phyloP scores from a whole-genome alignment of 2,797 vertebrate genomes.

The Sardinella longiceps region DNA sequence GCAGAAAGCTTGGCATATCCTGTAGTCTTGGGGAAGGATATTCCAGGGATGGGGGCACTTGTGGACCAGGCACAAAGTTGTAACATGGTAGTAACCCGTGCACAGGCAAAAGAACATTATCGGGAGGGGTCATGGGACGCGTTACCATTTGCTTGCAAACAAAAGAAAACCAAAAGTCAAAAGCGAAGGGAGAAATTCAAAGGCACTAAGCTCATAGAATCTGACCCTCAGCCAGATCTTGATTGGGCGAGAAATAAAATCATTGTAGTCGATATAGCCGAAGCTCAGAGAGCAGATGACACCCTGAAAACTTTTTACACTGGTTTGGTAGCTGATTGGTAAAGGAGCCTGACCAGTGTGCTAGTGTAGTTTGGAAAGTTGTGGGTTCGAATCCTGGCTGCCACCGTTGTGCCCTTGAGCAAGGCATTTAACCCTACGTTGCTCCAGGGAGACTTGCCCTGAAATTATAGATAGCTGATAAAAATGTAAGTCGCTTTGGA shows the following conservation, averaged over 20 bases:
- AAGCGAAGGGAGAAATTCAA: neutral
- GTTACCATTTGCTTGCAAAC: neutral
- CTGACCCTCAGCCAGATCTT: neutral
- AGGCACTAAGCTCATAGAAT: neutral
- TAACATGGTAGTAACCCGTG: neutral
- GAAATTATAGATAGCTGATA: too few species aligned
- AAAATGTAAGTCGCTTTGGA: too few species aligned
- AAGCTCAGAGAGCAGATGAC: neutral
- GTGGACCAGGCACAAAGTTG: neutral
- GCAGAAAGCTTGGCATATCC: neutral
- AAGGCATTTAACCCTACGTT: too few species aligned
- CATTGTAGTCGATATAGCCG: neutral
- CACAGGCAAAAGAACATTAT: neutral
- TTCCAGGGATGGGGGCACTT: neutral
- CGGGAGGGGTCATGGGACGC: neutral
- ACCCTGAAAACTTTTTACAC: neutral
- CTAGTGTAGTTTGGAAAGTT: too few species aligned
- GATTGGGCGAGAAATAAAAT: neutral
- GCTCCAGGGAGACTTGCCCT: too few species aligned
- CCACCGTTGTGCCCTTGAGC: too few species aligned
- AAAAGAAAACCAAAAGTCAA: neutral
- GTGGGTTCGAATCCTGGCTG: too few species aligned
- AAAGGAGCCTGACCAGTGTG: too few species aligned
- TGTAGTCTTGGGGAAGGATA: neutral
- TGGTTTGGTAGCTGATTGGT: slow-evolving; percentile 30